Evolutionary conservation across 1,140 invertebrate species (phyloP).

Genomic region (Glomeris maerens): DNA sequence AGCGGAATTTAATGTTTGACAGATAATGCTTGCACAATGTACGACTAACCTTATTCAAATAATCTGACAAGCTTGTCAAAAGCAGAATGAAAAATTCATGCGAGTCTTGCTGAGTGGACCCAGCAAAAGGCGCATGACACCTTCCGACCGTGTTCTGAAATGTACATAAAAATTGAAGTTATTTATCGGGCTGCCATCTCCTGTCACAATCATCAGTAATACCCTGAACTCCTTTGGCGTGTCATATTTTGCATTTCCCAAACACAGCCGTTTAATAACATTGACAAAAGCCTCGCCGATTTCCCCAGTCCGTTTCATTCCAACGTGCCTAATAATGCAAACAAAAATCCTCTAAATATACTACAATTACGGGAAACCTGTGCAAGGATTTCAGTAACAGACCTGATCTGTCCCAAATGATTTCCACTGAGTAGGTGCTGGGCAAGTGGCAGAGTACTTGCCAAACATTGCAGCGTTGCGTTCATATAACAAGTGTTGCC

Average conservation of each 20-base stretch:
- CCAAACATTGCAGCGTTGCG: slow-evolving; percentile 53
- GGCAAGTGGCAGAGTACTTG: slow-evolving; percentile 55
- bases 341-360: not conserved
- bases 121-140: slow-evolving; percentile 60
- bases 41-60: slow-evolving; percentile 50
- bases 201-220: slow-evolving; percentile 16
- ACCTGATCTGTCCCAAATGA: slow-evolving; percentile 17
- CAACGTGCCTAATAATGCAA: not conserved
- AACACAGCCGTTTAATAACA: slow-evolving; percentile 56
- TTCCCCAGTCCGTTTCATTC: slow-evolving; percentile 31
- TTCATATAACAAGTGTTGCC: slow-evolving; percentile 44
- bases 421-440: slow-evolving; percentile 47
- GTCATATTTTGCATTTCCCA: slow-evolving; percentile 58
- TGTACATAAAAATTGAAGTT: not conserved
- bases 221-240: slow-evolving; percentile 62
- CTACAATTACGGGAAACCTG: not conserved
- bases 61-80: slow-evolving; percentile 79
- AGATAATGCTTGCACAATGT: slow-evolving; percentile 4
- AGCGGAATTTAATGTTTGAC: not conserved
- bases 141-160: slow-evolving; percentile 47
- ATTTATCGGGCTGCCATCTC: not conserved
- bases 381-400: not conserved
- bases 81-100: slow-evolving; percentile 86
- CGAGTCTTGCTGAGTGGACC: slow-evolving; percentile 80
- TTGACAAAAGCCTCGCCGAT: slow-evolving; percentile 57